Base-by-base conservation (phyloP, 2,888 invertebrate species). In the Synanthedon andrenaeformis region DNA sequence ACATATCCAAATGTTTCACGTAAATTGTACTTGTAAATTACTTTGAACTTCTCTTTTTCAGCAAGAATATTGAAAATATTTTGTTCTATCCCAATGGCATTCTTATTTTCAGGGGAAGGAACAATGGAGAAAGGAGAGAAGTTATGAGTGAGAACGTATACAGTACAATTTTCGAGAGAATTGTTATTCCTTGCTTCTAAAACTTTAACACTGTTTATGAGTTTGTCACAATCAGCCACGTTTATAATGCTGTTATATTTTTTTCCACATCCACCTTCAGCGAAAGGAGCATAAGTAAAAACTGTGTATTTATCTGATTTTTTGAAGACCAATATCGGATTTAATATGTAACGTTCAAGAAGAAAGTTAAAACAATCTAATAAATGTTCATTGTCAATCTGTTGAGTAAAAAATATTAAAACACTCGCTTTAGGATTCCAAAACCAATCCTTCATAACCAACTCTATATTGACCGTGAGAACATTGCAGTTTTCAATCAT, bases 271-370 rank as follows among this genome's bases (percentile, higher is more conserved):
- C 55, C 55, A 52, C 54, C 48, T 53, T 54, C 51, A 42, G 54
- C 49, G 13, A 56, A 60, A 1, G 58, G 58, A 45, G 54, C 51
- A 17, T 58, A 58, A n/a, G 60, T 55, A 41, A 55, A 57, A 50
- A 58, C 28, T 11, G 45, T 4, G 52, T 49, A 49, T 11, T 14
- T 17, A 3, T 13, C 11, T 13, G 17, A 11, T 14, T 49, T 14
- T 14, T 49, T 49, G 1, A 17, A 3, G 14, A 49, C 14, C 14
- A 49, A 13, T 17, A 49, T 17, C 8, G 14, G 13, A 8, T 14
- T 12, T 17, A 49, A 17, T 49, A 49, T 4, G 10, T 49, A 11
- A 49, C 14, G 14, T 17, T 49, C 17, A 13, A 49, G 17, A n/a
- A 49, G 10, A 3, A 10, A 13, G 4, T 49, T 49, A 14, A 49